These are phyloP conservation scores for Sapajus apella DNA, from an alignment of 2,113 vertebrate genomes.

Conservation along the genomic window DNA sequence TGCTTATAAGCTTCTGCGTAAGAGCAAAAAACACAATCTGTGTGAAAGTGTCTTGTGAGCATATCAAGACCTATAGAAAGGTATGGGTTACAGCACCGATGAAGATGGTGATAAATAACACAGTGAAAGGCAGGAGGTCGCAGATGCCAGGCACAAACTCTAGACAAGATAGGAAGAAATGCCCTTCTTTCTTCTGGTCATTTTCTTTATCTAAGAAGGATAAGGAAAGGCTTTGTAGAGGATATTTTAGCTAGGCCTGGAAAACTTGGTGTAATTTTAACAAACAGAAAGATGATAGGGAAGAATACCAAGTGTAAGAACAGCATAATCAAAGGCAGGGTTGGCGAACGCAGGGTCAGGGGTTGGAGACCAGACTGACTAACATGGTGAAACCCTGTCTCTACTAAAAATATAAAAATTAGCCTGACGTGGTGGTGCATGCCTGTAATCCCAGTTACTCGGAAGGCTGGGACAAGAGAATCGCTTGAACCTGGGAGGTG, in stretches of 20 bases:
- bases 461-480: too few species aligned
- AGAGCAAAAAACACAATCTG: not conserved
- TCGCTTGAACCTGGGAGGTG: too few species aligned
- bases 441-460: too few species aligned
- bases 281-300: not conserved
- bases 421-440: too few species aligned
- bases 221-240: not conserved
- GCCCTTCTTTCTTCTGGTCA: too few species aligned
- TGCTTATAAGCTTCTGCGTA: not conserved
- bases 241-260: not conserved
- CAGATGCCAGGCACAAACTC: not conserved
- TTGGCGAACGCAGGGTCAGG: too few species aligned
- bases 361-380: too few species aligned
- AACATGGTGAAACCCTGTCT: too few species aligned
- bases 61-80: rapidly evolving
- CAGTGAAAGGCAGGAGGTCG: not conserved
- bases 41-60: not conserved
- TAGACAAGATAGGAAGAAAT: not conserved
- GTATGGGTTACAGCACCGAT: rapidly evolving
- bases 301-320: not conserved
- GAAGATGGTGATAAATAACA: rapidly evolving
- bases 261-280: not conserved
- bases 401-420: too few species aligned
- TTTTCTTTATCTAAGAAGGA: not conserved
- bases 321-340: not conserved